Base-by-base conservation (phyloP, 2,797 vertebrate genomes). In the Melanotaenia maccullochi region DNA sequence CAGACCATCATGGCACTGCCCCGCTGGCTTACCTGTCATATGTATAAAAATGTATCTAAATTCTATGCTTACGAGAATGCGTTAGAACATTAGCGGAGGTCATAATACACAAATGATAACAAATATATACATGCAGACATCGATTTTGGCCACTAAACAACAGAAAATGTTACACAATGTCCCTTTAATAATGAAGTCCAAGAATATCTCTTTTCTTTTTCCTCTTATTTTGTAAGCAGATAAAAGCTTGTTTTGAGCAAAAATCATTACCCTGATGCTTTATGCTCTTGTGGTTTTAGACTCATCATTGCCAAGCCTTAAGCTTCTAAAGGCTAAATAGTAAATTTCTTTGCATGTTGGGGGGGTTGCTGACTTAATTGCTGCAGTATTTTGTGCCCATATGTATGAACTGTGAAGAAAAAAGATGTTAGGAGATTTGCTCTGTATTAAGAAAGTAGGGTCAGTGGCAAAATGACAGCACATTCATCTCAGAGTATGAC, bases 401-500 rank as follows among this genome's bases (percentile, higher is more conserved):
- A 60, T 76, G 58, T 58, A 73, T 80, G 70, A 73, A 79, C 86
- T 65, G 66, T 60, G 28, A 30, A 30, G n/a, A 58, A 68, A 55
- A 57, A 60, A 6, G 62, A 57, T 66, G 60, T 9, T 18, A 49
- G 71, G 36, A 72, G 55, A 51, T 69, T 59, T 78, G 62, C 47
- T 30, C 56, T 57, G 22, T 61, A 69, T 87, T 83, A 73, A 68
- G 63, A 61, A 52, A 73, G 40, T 44, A 65, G 9, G 68, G 40
- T 76, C 51, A 71, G 68, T 57, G 65, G 77, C 74, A 73, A 65
- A 79, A 78, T 51, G 32, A 64, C 49, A 51, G 35, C 65, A 74
- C 62, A 65, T 79, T 81, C 79, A 81, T 75, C 64, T 72, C n/a
- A 63, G 20, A 49, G 76, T 73, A 79, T 33, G 68, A 62, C 69